A percentile compares a stretch with the other conserved stretches of the same genome.
Evolutionary conservation across 2,113 vertebrate genomes (phyloP).

Genomic region (Sigmodon hispidus): DNA sequence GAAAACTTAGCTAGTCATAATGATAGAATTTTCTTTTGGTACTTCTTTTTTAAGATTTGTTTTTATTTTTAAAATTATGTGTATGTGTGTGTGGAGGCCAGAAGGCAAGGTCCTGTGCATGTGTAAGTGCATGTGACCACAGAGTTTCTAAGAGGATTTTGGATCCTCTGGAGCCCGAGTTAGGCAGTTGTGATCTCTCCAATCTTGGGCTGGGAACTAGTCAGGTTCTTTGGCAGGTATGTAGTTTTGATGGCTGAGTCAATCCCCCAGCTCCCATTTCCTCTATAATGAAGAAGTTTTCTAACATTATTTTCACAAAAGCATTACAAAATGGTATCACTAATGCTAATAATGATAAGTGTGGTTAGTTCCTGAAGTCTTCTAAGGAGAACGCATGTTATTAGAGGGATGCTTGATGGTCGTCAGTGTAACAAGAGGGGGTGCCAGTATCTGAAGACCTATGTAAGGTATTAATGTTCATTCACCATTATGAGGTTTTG

Average conservation of each 20-base stretch:
- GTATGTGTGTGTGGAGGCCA: background rate
- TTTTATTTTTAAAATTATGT: background rate
- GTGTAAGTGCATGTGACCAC: background rate
- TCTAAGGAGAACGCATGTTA: background rate
- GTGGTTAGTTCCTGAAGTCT: background rate
- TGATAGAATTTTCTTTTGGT: background rate
- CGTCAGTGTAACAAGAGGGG: rapidly evolving
- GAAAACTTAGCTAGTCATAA: constrained; percentile 26
- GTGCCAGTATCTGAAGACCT: background rate
- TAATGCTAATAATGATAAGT: background rate
- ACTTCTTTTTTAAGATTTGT: background rate
- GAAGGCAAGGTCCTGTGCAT: background rate
- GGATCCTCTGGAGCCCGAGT: background rate
- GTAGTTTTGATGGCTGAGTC: background rate
- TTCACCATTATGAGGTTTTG: background rate
- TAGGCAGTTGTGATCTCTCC: background rate
- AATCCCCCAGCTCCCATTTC: background rate
- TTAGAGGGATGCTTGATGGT: background rate
- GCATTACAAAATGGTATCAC: constrained; percentile 1
- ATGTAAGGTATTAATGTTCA: background rate
- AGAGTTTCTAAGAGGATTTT: background rate
- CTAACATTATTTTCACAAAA: background rate
- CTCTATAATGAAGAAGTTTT: background rate
- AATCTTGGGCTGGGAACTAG: background rate
- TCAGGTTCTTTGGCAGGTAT: background rate